phyloP scores from a whole-genome alignment of 2,113 vertebrate genomes.

The Anhinga anhinga region DNA sequence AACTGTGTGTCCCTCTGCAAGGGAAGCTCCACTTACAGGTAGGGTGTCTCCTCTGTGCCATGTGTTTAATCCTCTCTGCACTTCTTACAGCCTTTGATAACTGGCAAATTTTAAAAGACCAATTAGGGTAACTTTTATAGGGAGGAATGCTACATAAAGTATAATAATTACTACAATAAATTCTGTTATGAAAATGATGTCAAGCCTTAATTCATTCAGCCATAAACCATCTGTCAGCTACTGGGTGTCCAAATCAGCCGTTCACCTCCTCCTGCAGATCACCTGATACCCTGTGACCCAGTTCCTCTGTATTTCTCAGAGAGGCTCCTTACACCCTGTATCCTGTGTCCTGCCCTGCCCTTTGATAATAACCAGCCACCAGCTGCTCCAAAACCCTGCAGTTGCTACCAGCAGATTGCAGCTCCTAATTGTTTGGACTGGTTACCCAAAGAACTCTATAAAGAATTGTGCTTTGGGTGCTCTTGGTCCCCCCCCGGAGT shows the following conservation, averaged over 20 bases:
- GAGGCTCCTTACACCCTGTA: no score
- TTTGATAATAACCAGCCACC: neutral
- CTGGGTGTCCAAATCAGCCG: neutral
- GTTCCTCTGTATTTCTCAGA: neutral
- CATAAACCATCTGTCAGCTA: conserved; percentile 2
- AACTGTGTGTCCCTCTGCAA: neutral
- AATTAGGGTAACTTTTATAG: neutral
- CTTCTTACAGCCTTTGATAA: neutral
- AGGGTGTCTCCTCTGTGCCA: neutral
- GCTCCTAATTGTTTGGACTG: neutral
- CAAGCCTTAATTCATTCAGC: neutral
- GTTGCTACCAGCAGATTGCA: neutral
- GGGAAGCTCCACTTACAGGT: neutral
- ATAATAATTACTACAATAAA: conserved; percentile 7
- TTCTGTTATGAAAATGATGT: conserved; percentile 1
- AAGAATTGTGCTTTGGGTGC: neutral
- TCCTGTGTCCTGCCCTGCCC: neutral
- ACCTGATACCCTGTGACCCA: neutral
- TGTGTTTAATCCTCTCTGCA: neutral
- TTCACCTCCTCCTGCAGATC: neutral
- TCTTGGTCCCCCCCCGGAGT: neutral
- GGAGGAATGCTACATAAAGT: conserved; percentile 1
- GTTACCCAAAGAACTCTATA: neutral
- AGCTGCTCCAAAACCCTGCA: neutral
- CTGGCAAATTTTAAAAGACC: neutral